Evolutionary conservation across 2,888 invertebrate genomes (phyloP), one percentile per base, ranked within the genome.

Genomic region (Lepidochrysops patricia): DNA sequence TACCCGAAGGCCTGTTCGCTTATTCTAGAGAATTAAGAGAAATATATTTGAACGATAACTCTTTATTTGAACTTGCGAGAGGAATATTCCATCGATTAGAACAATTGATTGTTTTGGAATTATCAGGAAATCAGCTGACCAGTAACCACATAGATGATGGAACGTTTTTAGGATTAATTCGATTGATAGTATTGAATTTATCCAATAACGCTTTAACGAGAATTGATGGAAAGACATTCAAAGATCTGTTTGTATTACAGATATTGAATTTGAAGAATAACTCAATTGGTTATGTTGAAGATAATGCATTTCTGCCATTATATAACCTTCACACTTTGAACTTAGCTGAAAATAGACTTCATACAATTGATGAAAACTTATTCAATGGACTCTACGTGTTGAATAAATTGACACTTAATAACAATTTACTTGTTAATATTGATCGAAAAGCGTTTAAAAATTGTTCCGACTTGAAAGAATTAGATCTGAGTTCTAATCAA

Each of bases 301-400:
- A 96, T 72, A 95, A 95, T 74, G 95, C 97, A 54, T 97, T 98
- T 74, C 79, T 95, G 72, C 95, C 96, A 1, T 90, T 97, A 57
- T 96, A 96, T 83, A 97, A 97, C 81, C 88, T 98, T 68, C 96
- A 97, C 80, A 96, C 96, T 4, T 84, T 98, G 57, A 97, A 97
- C 77, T 85, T 98, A 66, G 96, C 97, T 37, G 95, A 96, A 80
- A 98, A 98, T 80, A 91, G 95, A 58, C 87, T 97, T 58, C 95
- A 95, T 75, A 93, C 94, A 49, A 91, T 97, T 72, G 95, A 95
- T 64, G 93, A 94, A 70, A 93, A 94, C 70, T 90, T 96, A 70
- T 95, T 96, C 82, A 95, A 96, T 77, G 96, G 96, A 4, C 89
- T 96, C 63, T 95, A 94, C 82, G 95, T 96, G 61, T 86, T 97